phyloP scores from a whole-genome alignment of 2,888 invertebrate species.

The Heteromyza rotundicornis region DNA sequence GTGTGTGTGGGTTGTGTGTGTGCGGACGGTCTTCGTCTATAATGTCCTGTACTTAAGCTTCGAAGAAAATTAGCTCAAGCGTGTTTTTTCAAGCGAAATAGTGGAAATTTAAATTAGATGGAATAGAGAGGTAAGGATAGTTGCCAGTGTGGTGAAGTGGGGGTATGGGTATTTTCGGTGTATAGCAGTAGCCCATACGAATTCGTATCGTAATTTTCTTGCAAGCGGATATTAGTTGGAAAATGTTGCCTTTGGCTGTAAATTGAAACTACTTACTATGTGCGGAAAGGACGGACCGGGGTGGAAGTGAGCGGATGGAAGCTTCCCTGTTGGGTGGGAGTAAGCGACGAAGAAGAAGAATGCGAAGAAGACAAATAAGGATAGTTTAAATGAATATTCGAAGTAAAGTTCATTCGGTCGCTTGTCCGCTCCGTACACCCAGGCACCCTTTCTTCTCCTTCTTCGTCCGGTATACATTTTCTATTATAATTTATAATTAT shows the following conservation, averaged over 20 bases:
- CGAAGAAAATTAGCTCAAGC: slow-evolving; percentile 5
- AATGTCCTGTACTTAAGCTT: neutral
- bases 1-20: slow-evolving; percentile 5
- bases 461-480: slow-evolving; percentile 42
- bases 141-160: neutral
- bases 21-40: too few relatives aligned
- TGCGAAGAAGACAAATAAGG: neutral
- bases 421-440: neutral
- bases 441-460: slow-evolving; percentile 5
- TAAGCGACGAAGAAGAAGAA: neutral
- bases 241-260: slow-evolving; percentile 33
- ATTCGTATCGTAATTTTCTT: slow-evolving; percentile 44
- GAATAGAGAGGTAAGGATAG: neutral
- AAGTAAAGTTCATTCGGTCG: neutral
- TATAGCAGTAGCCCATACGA: neutral
- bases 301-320: neutral
- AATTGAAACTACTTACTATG: slow-evolving; percentile 25
- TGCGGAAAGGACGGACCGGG: neutral
- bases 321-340: neutral
- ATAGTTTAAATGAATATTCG: neutral
- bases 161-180: neutral
- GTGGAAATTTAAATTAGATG: slow-evolving; percentile 2
- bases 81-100: neutral
- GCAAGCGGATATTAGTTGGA: slow-evolving; percentile 48
- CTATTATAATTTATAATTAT: slow-evolving; percentile 56